Evolutionary conservation across 2,113 vertebrate species (phyloP).

Genomic region (Phoxinus phoxinus): DNA sequence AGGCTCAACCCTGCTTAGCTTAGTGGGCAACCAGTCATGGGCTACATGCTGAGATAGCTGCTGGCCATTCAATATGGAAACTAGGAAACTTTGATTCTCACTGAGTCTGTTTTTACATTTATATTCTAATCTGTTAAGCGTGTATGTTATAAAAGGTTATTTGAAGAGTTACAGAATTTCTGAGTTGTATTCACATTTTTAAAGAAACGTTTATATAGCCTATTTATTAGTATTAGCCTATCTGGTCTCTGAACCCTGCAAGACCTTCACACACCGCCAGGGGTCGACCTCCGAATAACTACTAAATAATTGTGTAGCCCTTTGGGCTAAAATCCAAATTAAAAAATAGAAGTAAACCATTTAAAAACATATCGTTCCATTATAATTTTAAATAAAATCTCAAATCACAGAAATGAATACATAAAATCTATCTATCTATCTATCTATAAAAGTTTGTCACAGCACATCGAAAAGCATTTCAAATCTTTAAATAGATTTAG

Average conservation of each 20-base stretch:
- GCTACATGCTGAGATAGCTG: background rate
- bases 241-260: background rate
- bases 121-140: background rate
- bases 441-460: too few species aligned
- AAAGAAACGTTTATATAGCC: background rate
- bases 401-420: background rate
- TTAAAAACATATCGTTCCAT: background rate
- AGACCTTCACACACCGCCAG: background rate
- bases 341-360: background rate
- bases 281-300: background rate
- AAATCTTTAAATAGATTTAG: too few species aligned
- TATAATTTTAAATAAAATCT: background rate
- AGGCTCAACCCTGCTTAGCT: too few species aligned
- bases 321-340: background rate
- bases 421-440: background rate
- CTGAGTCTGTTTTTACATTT: background rate
- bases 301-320: background rate
- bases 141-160: background rate
- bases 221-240: background rate
- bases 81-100: background rate
- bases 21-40: too few species aligned
- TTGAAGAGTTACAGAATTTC: background rate
- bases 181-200: background rate
- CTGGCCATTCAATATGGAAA: background rate
- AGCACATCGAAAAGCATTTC: too few species aligned